Conservation (phyloP, 2,888 invertebrate genomes). For the Empis stercorea region DNA sequence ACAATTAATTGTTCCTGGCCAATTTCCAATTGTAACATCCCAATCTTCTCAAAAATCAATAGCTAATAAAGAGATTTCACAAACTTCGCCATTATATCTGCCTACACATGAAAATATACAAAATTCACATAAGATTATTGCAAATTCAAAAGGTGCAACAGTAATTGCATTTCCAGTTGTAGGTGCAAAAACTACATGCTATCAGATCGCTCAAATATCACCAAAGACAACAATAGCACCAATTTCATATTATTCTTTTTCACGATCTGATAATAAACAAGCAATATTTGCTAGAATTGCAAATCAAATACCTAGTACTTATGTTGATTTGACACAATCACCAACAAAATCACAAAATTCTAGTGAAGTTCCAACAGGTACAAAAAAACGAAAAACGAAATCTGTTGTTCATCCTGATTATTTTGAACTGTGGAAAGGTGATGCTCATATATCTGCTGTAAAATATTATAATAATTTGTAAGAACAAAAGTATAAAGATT, state of each 20-base stretch:
- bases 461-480: conserved; percentile 26
- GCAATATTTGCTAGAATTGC: background rate
- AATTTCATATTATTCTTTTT: too few relatives aligned
- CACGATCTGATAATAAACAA: background rate
- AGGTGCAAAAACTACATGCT: background rate
- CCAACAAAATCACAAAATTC: background rate
- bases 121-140: too few relatives aligned
- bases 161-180: background rate
- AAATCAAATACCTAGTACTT: background rate
- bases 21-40: too few relatives aligned
- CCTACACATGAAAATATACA: too few relatives aligned
- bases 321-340: background rate
- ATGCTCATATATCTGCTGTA: conserved; percentile 23
- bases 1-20: too few relatives aligned
- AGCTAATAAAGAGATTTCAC: too few relatives aligned
- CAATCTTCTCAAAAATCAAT: too few relatives aligned
- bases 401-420: background rate
- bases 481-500: conserved; percentile 23
- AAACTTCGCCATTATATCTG: too few relatives aligned
- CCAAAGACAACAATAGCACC: too few relatives aligned
- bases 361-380: background rate
- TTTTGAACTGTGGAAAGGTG: conserved; percentile 16
- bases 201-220: background rate
- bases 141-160: background rate
- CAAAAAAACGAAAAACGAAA: background rate